phyloP scores from a whole-genome alignment of 1,140 invertebrate species.

The Lasioglossum albipes region DNA sequence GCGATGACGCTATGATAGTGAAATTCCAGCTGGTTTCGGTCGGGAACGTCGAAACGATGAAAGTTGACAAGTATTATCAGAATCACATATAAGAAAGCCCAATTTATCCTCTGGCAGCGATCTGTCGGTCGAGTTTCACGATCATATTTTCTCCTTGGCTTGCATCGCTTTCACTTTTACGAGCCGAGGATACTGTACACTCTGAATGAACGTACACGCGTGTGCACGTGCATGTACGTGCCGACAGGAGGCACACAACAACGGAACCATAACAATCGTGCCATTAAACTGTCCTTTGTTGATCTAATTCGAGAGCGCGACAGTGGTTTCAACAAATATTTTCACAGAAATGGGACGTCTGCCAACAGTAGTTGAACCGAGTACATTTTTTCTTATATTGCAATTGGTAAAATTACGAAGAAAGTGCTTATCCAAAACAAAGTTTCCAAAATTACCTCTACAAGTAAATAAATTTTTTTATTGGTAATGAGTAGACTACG shows the following conservation, averaged over 20 bases:
- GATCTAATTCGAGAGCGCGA: background rate
- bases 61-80: slow-evolving; percentile 10
- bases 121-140: slow-evolving; percentile 50
- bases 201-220: slow-evolving; percentile 15
- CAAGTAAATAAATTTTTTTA: too few species aligned
- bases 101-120: slow-evolving; percentile 39
- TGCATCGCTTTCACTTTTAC: slow-evolving; percentile 67
- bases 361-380: too few species aligned
- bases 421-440: too few species aligned
- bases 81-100: slow-evolving; percentile 12
- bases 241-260: slow-evolving; percentile 1
- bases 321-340: background rate
- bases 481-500: too few species aligned
- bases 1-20: background rate
- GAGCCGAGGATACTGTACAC: slow-evolving; percentile 33
- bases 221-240: background rate
- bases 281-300: background rate
- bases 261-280: slow-evolving; percentile 29
- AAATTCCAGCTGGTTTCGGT: background rate
- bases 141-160: slow-evolving; percentile 63
- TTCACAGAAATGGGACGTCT: background rate
- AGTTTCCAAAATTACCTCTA: too few species aligned
- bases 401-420: too few species aligned
- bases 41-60: background rate
- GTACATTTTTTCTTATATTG: too few species aligned